phyloP scores from a whole-genome alignment of 92 coral and sea anemone species.

The Porites divaricata region DNA sequence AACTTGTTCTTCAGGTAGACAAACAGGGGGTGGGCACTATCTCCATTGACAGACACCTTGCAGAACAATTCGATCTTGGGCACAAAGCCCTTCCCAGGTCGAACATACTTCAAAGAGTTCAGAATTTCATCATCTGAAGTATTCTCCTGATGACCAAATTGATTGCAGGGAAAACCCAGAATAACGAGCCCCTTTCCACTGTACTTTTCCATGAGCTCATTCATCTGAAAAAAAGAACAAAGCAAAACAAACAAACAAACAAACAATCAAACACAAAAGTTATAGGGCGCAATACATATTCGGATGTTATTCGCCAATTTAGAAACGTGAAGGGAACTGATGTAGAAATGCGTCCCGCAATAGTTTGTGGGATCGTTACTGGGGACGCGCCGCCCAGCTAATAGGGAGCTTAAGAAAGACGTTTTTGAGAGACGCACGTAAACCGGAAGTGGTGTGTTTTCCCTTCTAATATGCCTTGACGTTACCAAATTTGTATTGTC shows the following conservation, averaged over 20 bases:
- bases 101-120: constrained; percentile 88
- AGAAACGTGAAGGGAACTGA: no score
- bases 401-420: no score
- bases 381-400: no score
- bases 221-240: constrained; percentile 73
- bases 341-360: no score
- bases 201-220: constrained; percentile 88
- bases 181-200: constrained; percentile 85
- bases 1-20: constrained; percentile 75
- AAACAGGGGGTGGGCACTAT: constrained; percentile 80
- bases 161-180: constrained; percentile 99
- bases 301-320: no score
- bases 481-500: no score
- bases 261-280: no score
- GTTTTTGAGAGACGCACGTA: no score
- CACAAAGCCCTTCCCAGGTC: constrained; percentile 92
- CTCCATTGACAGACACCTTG: constrained; percentile 85
- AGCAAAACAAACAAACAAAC: background rate
- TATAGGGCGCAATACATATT: no score
- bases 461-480: no score
- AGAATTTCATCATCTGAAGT: constrained; percentile 82
- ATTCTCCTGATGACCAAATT: constrained; percentile 99
- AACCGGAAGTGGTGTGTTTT: no score
- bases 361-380: no score
- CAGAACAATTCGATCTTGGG: constrained; percentile 87